Conservation (phyloP, 2,113 vertebrate species). For the Rhineura floridana region DNA sequence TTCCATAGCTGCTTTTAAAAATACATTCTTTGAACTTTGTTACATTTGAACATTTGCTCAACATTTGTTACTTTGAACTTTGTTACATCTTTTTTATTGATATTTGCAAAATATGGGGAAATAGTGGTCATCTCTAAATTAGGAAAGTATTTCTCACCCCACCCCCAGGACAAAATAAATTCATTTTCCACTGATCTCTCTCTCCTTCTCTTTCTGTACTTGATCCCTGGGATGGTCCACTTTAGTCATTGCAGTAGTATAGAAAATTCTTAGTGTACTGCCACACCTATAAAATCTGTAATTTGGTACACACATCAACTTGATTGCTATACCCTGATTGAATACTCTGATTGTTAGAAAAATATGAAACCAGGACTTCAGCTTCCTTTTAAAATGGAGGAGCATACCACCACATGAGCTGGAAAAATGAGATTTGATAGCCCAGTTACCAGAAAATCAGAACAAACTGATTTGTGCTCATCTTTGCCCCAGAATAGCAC, state of each 20-base stretch:
- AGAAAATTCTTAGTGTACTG: not conserved
- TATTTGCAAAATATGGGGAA: not conserved
- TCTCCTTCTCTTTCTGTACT: not conserved
- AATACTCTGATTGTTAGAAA: not conserved
- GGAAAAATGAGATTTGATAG: not conserved
- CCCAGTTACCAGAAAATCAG: not conserved
- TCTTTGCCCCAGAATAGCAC: not conserved
- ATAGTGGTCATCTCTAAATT: not conserved
- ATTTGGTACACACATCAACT: not conserved
- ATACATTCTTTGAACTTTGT: too few relatives aligned
- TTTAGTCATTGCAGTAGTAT: not conserved
- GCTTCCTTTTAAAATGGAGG: not conserved
- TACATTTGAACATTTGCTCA: too few relatives aligned
- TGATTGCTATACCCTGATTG: too few relatives aligned
- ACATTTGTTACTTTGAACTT: too few relatives aligned
- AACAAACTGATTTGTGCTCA: not conserved
- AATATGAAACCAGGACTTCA: too few relatives aligned
- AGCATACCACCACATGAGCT: not conserved
- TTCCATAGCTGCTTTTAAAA: too few relatives aligned
- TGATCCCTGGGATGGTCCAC: not conserved
- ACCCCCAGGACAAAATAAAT: not conserved
- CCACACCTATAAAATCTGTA: not conserved
- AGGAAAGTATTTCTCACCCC: not conserved
- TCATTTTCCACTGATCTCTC: not conserved
- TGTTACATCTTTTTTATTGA: too few relatives aligned